phyloP scores from a whole-genome alignment of 2,888 invertebrate genomes.

The Ichneumon xanthorius region DNA sequence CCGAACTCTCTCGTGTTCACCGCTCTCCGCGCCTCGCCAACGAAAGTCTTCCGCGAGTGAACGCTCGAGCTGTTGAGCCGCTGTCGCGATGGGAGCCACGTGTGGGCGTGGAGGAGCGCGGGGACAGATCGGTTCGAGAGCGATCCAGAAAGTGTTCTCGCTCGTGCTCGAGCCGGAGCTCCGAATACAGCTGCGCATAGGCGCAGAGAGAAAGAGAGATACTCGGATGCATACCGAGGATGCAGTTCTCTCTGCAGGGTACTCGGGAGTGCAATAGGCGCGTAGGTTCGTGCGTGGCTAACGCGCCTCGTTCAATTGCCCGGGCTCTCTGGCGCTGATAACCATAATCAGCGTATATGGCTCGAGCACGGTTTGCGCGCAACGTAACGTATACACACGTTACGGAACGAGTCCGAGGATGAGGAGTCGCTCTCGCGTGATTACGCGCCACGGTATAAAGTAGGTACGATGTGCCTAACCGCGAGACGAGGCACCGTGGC shows the following conservation, averaged over 20 bases:
- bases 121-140: slow-evolving; percentile 36
- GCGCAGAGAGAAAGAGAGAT: not conserved
- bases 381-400: slow-evolving; percentile 30
- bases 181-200: not conserved
- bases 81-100: slow-evolving; percentile 40
- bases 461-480: slow-evolving; percentile 34
- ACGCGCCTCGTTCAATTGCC: slow-evolving; percentile 78
- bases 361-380: slow-evolving; percentile 39
- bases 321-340: slow-evolving; percentile 71
- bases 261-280: slow-evolving; percentile 58
- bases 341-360: slow-evolving; percentile 76
- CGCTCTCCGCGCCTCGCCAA: not conserved
- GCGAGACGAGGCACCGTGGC: slow-evolving; percentile 27
- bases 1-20: slow-evolving; percentile 1
- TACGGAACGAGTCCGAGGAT: slow-evolving; percentile 37
- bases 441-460: slow-evolving; percentile 58
- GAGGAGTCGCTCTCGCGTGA: slow-evolving; percentile 61
- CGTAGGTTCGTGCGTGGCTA: slow-evolving; percentile 78
- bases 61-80: slow-evolving; percentile 8
- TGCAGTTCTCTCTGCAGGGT: slow-evolving; percentile 1
- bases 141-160: slow-evolving; percentile 45
- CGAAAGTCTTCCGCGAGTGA: slow-evolving; percentile 5
- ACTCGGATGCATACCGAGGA: not conserved
- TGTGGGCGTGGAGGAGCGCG: slow-evolving; percentile 43
- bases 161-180: not conserved